Evolutionary conservation across 1,140 invertebrate genomes (phyloP), one percentile per base, ranked within the genome.

Genomic region (Ips typographus): DNA sequence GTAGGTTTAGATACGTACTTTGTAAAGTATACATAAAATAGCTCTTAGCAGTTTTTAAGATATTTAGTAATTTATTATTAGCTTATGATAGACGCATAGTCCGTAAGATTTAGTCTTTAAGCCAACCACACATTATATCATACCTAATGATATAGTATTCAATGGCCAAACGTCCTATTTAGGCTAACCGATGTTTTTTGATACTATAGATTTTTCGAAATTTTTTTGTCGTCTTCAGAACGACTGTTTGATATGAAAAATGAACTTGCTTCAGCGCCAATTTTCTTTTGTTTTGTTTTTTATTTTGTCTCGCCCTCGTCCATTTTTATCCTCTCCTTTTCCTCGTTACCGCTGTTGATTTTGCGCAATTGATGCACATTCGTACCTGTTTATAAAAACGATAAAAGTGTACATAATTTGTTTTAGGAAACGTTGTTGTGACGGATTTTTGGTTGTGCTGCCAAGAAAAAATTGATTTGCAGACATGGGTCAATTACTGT

Each of bases 31-130:
- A 56, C 42, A 42, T 40, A 57, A 57, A 43, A 63, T 64, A 70
- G 53, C 39, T 64, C 40, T 37, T 70, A 42, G 4, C 22, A 55
- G 68, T 70, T 70, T 70, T 63, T 69, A 69, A 69, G 67, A 69
- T 56, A 55, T 62, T 68, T 69, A 62, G 67, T 69, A 69, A 69
- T 69, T 69, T 69, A 69, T 69, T 69, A 66, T 51, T 56, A 69
- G 67, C 6, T 43, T 36, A 22, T 61, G 49, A 49, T n/a, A 56
- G 51, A n/a, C 38, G 8, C 40, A 37, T 62, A 68, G 65, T 39
- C 36, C 2, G 22, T 69, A 69, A 63, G 67, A 22, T 22, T 39
- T 68, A 68, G 66, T 55, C 42, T 7, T 42, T 66, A 66, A 60
- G 44, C 8, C 7, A 68, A 52, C 55, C 39, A 64, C 51, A 36